Evolutionary conservation across 2,797 vertebrate genomes (phyloP), one percentile per base, ranked within the genome.

Genomic region (Sciurus vulgaris): DNA sequence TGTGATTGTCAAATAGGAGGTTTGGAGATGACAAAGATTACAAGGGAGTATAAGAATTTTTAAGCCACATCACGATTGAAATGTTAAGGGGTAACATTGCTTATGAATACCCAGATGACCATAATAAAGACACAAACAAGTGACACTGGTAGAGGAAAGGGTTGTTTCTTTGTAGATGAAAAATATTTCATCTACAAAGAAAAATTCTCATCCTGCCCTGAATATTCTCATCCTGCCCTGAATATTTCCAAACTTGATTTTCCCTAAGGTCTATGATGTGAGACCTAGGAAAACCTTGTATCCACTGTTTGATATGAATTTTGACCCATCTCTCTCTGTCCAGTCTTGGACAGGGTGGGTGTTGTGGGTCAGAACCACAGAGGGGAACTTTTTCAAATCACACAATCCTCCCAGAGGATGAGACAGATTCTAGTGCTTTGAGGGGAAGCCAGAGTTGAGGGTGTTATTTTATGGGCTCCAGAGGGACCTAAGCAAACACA

Each of bases 331-430:
- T 14, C 20, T 92, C 59, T 67, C 17, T 18, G 17, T 30, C 41
- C 56, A 54, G 26, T 0, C 0, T 44, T 15, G 47, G 28, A 28
- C 24, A 59, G 38, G 7, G 5, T 12, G 2, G 3, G 3, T 33
- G 3, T 2, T 54, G 22, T 38, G 59, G 81, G 11, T 83, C 47
- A 86, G 78, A 93, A 74, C 11, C 51, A 76, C 22, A 22, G 18
- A 24, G 2, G 26, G 30, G 35, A 15, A 24, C 1, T 78, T 93
- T 59, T n/a, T 22, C 38, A 44, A 51, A 18, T n/a, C 5, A 18
- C 13, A 18, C 17, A 20, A 12, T 44, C 35, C 7, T 67, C 38
- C 11, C 2, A 41, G 30, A 4, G 33, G 69, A 38, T n/a, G 76
- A 74, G 54, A 74, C 54, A 78, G 30, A 47, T 28, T 63, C 30